Percentiles rank a stretch among this genome's conserved stretches.
Conservation (phyloP, 2,888 invertebrate species). For the Julus scandinavius region DNA sequence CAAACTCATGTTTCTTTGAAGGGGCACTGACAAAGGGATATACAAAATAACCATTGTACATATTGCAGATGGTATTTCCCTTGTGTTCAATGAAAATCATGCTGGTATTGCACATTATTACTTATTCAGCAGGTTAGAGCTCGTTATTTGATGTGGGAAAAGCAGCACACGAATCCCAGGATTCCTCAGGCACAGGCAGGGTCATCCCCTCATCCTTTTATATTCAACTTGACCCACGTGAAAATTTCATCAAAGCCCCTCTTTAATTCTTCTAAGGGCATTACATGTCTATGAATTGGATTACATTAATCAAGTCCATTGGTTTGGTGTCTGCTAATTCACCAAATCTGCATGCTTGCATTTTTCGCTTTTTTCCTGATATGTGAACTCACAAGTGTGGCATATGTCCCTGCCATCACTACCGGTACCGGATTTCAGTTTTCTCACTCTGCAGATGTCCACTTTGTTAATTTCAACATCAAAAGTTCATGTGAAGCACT, state of each 20-base stretch:
- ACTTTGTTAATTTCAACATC: not conserved
- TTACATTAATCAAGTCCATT: slow-evolving; percentile 14
- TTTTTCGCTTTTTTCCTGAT: not conserved
- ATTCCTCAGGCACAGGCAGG: not conserved
- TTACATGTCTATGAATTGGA: slow-evolving; percentile 35
- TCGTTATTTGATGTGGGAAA: slow-evolving; percentile 39
- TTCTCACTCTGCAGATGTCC: not conserved
- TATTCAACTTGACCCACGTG: slow-evolving; percentile 26
- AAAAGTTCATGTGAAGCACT: not conserved
- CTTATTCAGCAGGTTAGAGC: slow-evolving; percentile 44
- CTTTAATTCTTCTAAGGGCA: slow-evolving; percentile 22
- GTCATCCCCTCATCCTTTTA: slow-evolving; percentile 43
- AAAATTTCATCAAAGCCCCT: not conserved
- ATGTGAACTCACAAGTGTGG: not conserved
- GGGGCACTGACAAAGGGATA: slow-evolving; percentile 3
- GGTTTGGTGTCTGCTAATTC: not conserved
- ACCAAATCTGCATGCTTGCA: not conserved
- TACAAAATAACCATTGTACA: slow-evolving; percentile 14
- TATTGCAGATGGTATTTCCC: slow-evolving; percentile 48
- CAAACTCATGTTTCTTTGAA: not conserved
- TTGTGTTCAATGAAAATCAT: slow-evolving; percentile 44
- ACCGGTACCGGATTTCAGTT: not conserved
- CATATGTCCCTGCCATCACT: slow-evolving; percentile 8
- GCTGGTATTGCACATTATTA: slow-evolving; percentile 31
- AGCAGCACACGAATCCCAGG: slow-evolving; percentile 21